Conservation (phyloP, 2,888 invertebrate genomes). For the Oeneis ivallda region DNA sequence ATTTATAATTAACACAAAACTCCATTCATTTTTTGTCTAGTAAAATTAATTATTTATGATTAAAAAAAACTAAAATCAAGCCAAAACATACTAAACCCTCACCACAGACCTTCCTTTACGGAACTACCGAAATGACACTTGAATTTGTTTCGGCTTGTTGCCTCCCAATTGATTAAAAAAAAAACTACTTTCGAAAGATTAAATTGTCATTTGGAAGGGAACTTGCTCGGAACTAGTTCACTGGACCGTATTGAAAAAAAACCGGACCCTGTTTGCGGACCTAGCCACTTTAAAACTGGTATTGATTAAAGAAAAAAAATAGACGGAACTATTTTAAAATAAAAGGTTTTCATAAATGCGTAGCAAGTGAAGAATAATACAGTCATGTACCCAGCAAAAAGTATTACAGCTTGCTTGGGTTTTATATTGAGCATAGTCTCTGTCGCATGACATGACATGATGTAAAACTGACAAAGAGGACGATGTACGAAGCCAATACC, state of each 20-base stretch:
- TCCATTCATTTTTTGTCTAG: background rate
- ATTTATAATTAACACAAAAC: background rate
- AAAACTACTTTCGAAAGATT: constrained; percentile 73
- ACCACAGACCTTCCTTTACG: constrained; percentile 52
- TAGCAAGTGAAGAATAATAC: too few species aligned
- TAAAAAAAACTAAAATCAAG: constrained; percentile 8
- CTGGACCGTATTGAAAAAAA: constrained; percentile 21
- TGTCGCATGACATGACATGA: too few species aligned
- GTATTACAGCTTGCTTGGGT: too few species aligned
- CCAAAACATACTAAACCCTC: constrained; percentile 1
- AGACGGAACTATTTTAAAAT: background rate
- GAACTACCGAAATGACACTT: constrained; percentile 73
- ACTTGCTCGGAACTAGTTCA: constrained; percentile 35
- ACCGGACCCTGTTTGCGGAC: constrained; percentile 17
- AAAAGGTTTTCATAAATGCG: background rate
- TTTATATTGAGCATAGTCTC: too few species aligned
- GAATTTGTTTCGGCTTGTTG: constrained; percentile 69
- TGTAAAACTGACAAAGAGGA: too few species aligned
- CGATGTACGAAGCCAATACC: too few species aligned
- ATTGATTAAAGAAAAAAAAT: background rate
- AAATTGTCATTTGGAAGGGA: constrained; percentile 75
- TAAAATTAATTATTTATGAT: constrained; percentile 8
- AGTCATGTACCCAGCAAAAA: too few species aligned
- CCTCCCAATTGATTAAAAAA: constrained; percentile 57
- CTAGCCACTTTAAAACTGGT: background rate